Conservation (phyloP, 2,113 vertebrate genomes). For the Macroglossus sobrinus region DNA sequence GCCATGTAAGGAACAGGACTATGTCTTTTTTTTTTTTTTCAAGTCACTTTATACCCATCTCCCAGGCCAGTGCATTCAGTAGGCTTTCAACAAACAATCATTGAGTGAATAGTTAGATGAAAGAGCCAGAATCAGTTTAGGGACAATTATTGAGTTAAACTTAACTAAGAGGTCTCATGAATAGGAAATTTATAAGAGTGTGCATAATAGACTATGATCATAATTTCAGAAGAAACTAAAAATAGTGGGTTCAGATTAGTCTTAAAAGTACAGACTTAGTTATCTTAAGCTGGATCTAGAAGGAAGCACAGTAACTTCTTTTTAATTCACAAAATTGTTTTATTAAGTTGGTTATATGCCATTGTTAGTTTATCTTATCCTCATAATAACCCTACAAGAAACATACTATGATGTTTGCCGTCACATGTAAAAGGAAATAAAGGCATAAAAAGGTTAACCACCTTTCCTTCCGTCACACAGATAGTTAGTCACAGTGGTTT, state of each 20-base stretch:
- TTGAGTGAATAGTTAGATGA: neutral
- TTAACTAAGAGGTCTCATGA: neutral
- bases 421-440: neutral
- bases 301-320: neutral
- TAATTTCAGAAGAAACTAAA: neutral
- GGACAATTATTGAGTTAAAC: neutral
- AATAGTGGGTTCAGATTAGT: neutral
- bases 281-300: neutral
- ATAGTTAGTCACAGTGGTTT: neutral
- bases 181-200: neutral
- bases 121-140: neutral
- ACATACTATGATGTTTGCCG: fast-evolving
- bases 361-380: neutral
- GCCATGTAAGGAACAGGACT: fast-evolving
- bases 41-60: neutral
- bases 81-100: neutral
- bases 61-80: neutral
- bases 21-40: neutral
- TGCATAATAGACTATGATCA: neutral
- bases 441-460: neutral
- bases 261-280: neutral
- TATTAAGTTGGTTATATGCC: neutral
- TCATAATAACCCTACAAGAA: no score
- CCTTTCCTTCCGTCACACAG: fast-evolving
- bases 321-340: neutral